Evolutionary conservation across 2,113 vertebrate species (phyloP).

Genomic region (Pardalotus punctatus): DNA sequence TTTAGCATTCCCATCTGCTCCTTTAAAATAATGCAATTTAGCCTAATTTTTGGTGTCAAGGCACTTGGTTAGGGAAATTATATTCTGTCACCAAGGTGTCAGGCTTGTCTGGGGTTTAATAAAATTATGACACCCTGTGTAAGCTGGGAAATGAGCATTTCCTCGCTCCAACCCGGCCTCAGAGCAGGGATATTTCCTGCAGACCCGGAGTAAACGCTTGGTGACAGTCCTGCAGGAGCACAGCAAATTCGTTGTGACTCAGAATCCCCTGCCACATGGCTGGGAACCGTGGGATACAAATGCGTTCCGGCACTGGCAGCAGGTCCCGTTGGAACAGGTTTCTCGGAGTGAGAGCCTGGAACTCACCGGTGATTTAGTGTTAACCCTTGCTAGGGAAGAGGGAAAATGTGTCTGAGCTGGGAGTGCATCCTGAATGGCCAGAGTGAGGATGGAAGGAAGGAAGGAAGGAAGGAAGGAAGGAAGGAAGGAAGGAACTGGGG

Average conservation of each 20-base stretch:
- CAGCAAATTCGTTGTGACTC: not conserved
- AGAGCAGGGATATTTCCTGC: not conserved
- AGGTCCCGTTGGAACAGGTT: not conserved
- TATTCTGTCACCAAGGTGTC: slow-evolving; percentile 47
- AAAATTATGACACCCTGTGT: not conserved
- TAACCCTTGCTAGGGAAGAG: not conserved
- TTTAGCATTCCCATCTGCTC: slow-evolving; percentile 55
- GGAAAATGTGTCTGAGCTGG: not conserved
- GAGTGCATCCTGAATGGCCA: not conserved
- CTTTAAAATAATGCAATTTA: slow-evolving; percentile 57
- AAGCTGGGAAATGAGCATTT: not conserved
- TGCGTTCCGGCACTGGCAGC: not conserved
- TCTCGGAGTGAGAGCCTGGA: not conserved
- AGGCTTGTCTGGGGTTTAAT: slow-evolving; percentile 36
- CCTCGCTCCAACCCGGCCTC: not conserved
- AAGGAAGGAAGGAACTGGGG: too few relatives aligned
- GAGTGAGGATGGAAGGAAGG: not conserved
- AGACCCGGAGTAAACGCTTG: not conserved
- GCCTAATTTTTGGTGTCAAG: slow-evolving; percentile 60
- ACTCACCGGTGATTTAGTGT: not conserved
- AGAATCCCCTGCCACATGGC: not conserved
- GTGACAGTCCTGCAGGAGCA: not conserved
- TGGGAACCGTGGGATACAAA: not conserved
- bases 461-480: too few relatives aligned
- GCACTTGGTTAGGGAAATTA: slow-evolving; percentile 48